Evolutionary conservation across 1,140 invertebrate genomes (phyloP), one percentile per base, ranked within the genome.

Genomic region (Drosophila navojoa): DNA sequence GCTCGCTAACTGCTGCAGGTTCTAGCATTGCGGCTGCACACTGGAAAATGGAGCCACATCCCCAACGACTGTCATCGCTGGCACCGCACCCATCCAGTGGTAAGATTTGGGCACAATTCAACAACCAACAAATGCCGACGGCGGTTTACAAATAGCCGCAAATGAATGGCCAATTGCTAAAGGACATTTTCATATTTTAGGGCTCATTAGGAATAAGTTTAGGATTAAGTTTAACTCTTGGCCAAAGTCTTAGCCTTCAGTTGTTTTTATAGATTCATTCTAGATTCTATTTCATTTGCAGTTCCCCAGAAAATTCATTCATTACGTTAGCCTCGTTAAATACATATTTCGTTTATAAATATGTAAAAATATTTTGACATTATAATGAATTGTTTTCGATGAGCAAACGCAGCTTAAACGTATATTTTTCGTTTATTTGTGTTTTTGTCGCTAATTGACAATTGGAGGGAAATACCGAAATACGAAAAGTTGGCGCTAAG

Each of bases 21-120:
- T 86, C 81, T 79, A 79, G 81, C 81, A 76, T 86, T 42, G 80
- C 81, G 69, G 74, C 75, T 71, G 74, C 90, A 53, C 90, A 91
- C 74, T 91, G 90, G 90, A 91, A 91, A 87, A 91, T 91, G 90
- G 90, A 91, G 77, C 90, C 90, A 67, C 90, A 89, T 90, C 75
- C 80, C 53, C 85, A 89, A 77, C 68, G 85, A 62, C 40, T 89
- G 58, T 73, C 80, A 69, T 68, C 77, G 68, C 74, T 89, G 71
- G 68, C 72, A 66, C 64, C 84, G 22, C 84, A 89, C 54, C 70
- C 74, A 25, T 70, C 85, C 68, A 90, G 67, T 64, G 80, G 85
- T 89, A 76, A 84, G 85, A 69, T 5, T 44, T 15, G 16, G 25
- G 25, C 60, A 52, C 22, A 7, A 9, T 5, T 9, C n/a, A 35